Evolutionary conservation across 1,140 invertebrate species (phyloP).

Genomic region (Drosophila ohnishii): DNA sequence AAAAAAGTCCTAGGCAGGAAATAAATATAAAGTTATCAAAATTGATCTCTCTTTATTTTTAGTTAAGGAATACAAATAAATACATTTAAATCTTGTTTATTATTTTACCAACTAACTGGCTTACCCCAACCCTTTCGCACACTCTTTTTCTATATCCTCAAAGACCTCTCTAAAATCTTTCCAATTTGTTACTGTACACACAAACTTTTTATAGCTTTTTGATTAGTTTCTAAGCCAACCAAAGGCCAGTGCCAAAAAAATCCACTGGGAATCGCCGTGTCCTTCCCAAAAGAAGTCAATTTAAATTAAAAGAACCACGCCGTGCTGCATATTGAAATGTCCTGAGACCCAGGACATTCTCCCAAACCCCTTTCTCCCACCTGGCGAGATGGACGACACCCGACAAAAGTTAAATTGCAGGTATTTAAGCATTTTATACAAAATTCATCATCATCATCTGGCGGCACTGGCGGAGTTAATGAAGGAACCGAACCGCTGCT

Average conservation of each 20-base stretch:
- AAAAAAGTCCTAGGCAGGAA: too few relatives aligned
- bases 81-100: not conserved
- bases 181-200: conserved; percentile 18
- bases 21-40: not conserved
- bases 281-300: conserved; percentile 56
- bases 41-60: not conserved
- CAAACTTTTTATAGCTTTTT: conserved; percentile 79
- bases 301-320: conserved; percentile 74
- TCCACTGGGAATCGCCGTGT: conserved; percentile 42
- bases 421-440: conserved; percentile 82
- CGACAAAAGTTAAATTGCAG: conserved; percentile 80
- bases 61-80: not conserved
- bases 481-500: conserved; percentile 19
- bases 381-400: conserved; percentile 34
- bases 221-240: conserved; percentile 69
- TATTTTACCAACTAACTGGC: not conserved
- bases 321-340: conserved; percentile 68
- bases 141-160: not conserved
- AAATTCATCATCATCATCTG: conserved; percentile 76
- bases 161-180: conserved; percentile 5
- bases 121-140: not conserved
- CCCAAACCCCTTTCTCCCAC: not conserved
- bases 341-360: not conserved
- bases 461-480: conserved; percentile 62
- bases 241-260: conserved; percentile 12